phyloP scores from a whole-genome alignment of 2,113 vertebrate genomes.

The Aplodontia rufa region DNA sequence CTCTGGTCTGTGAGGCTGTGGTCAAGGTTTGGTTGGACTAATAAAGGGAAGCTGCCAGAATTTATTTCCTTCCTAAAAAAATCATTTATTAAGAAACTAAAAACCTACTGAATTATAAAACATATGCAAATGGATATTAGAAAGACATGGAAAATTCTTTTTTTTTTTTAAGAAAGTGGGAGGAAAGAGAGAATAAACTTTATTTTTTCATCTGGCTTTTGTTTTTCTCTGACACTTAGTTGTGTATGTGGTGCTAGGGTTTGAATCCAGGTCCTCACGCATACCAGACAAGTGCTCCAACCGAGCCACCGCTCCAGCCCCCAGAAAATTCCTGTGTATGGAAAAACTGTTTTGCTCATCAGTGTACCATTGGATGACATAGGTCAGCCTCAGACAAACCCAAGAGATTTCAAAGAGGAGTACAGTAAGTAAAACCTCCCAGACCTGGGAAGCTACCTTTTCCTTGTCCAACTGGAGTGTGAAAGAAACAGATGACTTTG shows the following conservation, averaged over 20 bases:
- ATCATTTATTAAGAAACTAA: conserved; percentile 88
- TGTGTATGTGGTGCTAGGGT: too few relatives aligned
- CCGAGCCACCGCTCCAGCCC: too few relatives aligned
- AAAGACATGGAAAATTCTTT: conserved; percentile 90
- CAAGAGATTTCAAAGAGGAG: conserved; percentile 86
- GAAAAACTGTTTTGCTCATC: conserved; percentile 86
- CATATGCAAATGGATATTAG: conserved; percentile 87
- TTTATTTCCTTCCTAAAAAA: conserved; percentile 50
- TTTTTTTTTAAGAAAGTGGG: too few relatives aligned
- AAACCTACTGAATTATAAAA: conserved; percentile 80
- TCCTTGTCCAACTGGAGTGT: conserved; percentile 87
- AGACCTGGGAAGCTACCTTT: conserved; percentile 87
- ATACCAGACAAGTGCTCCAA: too few relatives aligned
- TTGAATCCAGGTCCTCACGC: too few relatives aligned
- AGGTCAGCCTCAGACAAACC: conserved; percentile 83
- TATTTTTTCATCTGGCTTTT: too few relatives aligned
- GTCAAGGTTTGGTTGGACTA: not conserved
- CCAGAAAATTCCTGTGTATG: conserved; percentile 88
- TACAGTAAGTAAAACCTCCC: conserved; percentile 86
- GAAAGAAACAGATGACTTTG: conserved; percentile 89
- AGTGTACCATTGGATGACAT: conserved; percentile 88
- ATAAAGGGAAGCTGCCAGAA: conserved; percentile 51
- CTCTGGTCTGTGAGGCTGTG: not conserved
- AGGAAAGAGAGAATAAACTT: too few relatives aligned
- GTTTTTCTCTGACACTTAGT: too few relatives aligned